phyloP scores from a whole-genome alignment of 2,888 invertebrate genomes.

The Tholera decimalis region DNA sequence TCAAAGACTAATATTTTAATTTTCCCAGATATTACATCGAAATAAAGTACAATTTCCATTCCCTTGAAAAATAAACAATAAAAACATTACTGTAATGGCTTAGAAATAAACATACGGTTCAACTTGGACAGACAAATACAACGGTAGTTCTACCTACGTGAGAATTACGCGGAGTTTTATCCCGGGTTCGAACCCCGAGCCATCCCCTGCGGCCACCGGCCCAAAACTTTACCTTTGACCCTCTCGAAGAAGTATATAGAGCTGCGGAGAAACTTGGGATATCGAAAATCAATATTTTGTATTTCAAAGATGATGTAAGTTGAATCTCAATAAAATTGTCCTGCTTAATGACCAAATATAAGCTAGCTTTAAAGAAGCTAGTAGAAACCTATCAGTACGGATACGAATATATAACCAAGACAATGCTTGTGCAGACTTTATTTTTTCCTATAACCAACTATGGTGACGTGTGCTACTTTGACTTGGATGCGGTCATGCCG shows the following conservation, averaged over 20 bases:
- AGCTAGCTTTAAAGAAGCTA: no score
- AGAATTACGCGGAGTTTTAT: conserved; percentile 91
- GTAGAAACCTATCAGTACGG: no score
- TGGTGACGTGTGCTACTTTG: no score
- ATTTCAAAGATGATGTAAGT: no score
- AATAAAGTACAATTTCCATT: not conserved
- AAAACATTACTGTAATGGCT: conserved; percentile 60
- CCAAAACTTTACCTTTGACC: conserved; percentile 89
- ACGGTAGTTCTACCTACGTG: conserved; percentile 80
- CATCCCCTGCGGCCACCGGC: conserved; percentile 83
- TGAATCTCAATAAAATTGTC: no score
- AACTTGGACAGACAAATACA: conserved; percentile 80
- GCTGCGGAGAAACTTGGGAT: conserved; percentile 56
- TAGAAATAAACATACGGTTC: conserved; percentile 54
- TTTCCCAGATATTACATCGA: not conserved
- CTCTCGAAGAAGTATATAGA: conserved; percentile 75
- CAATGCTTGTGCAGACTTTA: no score
- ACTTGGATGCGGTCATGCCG: no score
- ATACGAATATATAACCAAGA: no score
- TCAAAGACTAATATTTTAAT: no score
- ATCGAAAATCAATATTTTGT: conserved; percentile 16
- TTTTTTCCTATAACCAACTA: no score
- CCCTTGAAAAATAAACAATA: conserved; percentile 2
- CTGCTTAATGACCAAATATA: no score
- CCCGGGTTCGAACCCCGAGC: conserved; percentile 81